These are phyloP conservation scores for Smithornis capensis DNA, from an alignment of 2,113 vertebrate genomes.

Conservation along the genomic window DNA sequence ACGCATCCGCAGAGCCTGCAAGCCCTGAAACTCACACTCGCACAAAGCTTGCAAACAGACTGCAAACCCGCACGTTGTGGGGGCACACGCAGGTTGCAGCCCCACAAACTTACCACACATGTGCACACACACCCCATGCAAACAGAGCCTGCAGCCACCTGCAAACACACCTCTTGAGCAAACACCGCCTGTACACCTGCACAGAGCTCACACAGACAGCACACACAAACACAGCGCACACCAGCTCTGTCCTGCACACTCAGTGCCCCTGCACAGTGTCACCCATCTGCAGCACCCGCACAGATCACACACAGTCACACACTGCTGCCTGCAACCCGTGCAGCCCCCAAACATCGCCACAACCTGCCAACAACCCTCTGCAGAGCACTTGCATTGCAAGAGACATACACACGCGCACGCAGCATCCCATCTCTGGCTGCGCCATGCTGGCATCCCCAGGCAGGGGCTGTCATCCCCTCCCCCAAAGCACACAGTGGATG, in stretches of 20 bases:
- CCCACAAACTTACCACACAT: not conserved
- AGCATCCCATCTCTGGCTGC: fast-evolving
- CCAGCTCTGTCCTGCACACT: not conserved
- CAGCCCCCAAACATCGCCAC: not conserved
- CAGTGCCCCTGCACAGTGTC: not conserved
- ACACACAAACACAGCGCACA: fast-evolving
- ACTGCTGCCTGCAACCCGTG: not conserved
- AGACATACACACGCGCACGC: fast-evolving
- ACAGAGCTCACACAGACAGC: not conserved
- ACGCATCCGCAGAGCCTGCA: not conserved
- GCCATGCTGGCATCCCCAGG: not conserved
- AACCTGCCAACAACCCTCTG: not conserved
- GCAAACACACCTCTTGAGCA: not conserved
- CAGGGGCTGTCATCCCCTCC: not conserved
- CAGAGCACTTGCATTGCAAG: not conserved
- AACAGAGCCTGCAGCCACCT: not conserved
- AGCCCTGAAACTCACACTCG: not conserved
- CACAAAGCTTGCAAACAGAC: not conserved
- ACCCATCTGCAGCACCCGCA: not conserved
- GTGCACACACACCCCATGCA: not conserved
- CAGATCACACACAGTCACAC: not conserved
- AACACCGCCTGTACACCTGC: not conserved
- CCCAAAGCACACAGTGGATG: fast-evolving
- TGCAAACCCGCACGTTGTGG: not conserved
- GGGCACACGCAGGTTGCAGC: not conserved